A percentile compares a stretch with the other conserved stretches of the same genome.
Evolutionary conservation across 2,113 vertebrate species (phyloP).

Genomic region (Ammodytes dubius): DNA sequence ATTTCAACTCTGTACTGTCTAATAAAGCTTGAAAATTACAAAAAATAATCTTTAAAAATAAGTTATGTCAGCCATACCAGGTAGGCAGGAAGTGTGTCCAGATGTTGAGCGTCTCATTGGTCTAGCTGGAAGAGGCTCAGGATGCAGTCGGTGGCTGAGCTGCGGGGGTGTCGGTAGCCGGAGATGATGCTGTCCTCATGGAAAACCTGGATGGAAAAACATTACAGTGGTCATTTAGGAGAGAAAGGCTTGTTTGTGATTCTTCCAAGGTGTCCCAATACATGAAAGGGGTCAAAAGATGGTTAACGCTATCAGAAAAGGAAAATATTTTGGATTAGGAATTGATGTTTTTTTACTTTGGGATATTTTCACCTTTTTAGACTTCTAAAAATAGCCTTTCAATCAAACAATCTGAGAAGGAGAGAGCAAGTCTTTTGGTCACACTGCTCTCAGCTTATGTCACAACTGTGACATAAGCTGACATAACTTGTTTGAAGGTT

Average conservation of each 20-base stretch:
- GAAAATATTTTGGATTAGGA: background rate
- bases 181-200: conserved; percentile 93
- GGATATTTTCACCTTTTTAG: no score
- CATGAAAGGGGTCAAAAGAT: background rate
- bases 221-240: background rate
- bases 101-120: conserved; percentile 97
- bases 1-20: no score
- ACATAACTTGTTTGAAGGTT: background rate
- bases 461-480: no score
- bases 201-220: conserved; percentile 85
- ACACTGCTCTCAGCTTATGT: background rate
- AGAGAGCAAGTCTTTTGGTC: background rate
- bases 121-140: conserved; percentile 94
- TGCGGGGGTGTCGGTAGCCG: conserved; percentile 91
- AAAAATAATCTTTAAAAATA: no score
- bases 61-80: conserved; percentile 82
- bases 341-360: background rate
- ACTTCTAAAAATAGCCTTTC: no score
- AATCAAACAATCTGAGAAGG: background rate
- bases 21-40: no score
- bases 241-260: background rate
- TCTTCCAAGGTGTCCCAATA: no score
- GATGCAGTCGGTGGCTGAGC: conserved; percentile 91
- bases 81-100: conserved; percentile 96
- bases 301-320: background rate